Base-by-base conservation (phyloP, 2,888 invertebrate genomes). In the Zygaena filipendulae region DNA sequence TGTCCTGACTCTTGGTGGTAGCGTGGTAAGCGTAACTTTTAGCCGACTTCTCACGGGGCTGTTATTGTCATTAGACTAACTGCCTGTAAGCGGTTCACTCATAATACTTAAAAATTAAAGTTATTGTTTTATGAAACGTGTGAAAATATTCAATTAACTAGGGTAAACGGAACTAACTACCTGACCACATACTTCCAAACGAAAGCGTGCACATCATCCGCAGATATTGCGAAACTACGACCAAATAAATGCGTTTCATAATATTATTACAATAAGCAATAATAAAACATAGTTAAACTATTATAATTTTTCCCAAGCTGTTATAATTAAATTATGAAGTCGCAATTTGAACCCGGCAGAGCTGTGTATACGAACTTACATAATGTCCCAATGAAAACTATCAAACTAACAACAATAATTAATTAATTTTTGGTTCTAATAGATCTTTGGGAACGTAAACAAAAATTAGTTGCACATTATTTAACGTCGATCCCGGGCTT, bases 121-220 rank as follows among this genome's bases (percentile, higher is more conserved):
- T 77, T 70, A 75, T 71, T 74, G 70, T 77, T 67, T 58, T 55
- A 62, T 56, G 63, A 61, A 71, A 66, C 58, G 67, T 71, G 75
- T 77, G 79, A 67, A 74, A 74, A 71, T 75, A 67, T 74, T 69
- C 75, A 77, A 72, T 72, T 75, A 75, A 72, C 48, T 67, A 61
- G 62, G 55, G 59, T 67, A 64, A 68, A 66, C 63, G 63, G 63
- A 66, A 60, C 61, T 57, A 49, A 56, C 49, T 48, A 47, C n/a
- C n/a, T n/a, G n/a, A n/a, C n/a, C 47, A 51, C 46, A 48, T 50
- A 54, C 45, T 43, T 44, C 49, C 36, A 42, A 59, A 63, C 50
- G 66, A 72, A 69, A 69, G 68, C 67, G 60, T n/a, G n/a, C n/a
- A 60, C 59, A 57, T 58, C 59, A 57, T n/a, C n/a, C 41, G 31